Percentiles rank a stretch among this genome's conserved stretches.
Evolutionary conservation across 92 coral and sea anemone species (phyloP).

Genomic region (Porites evermanni): DNA sequence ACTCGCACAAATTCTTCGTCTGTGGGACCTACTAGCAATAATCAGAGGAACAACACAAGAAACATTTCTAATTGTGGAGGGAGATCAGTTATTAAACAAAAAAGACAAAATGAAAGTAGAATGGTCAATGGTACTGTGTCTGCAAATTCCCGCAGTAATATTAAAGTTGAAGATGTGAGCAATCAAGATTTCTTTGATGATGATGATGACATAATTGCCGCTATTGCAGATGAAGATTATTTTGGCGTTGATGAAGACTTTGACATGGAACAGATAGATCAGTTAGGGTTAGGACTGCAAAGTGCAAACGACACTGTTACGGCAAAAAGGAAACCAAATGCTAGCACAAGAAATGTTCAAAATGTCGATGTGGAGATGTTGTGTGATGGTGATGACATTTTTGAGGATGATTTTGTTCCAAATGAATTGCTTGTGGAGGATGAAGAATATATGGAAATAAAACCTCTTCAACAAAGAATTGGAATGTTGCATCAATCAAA

Average conservation of each 20-base stretch:
- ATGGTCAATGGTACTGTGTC: not conserved
- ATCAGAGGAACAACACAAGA: not conserved
- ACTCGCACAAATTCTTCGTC: not conserved
- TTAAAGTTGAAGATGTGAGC: not conserved
- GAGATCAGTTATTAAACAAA: not conserved
- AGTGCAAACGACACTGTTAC: not conserved
- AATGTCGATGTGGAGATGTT: not conserved
- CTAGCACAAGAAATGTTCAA: not conserved
- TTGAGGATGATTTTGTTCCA: slow-evolving; percentile 37
- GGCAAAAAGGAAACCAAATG: not conserved
- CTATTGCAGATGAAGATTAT: slow-evolving; percentile 48
- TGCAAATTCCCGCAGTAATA: not conserved
- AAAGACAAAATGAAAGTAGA: not conserved
- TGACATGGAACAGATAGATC: slow-evolving; percentile 77
- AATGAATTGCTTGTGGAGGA: slow-evolving; percentile 30
- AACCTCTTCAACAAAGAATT: slow-evolving; percentile 28
- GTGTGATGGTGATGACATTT: slow-evolving; percentile 21
- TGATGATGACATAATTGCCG: slow-evolving; percentile 42
- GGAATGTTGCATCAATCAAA: not conserved
- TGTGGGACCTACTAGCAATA: not conserved
- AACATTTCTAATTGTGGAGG: not conserved
- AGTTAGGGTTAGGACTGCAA: slow-evolving; percentile 51
- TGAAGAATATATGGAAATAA: slow-evolving; percentile 25
- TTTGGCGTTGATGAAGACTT: slow-evolving; percentile 69
- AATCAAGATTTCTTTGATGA: slow-evolving; percentile 34